Base-by-base conservation (phyloP, 2,113 vertebrate species). In the Scomber colias region DNA sequence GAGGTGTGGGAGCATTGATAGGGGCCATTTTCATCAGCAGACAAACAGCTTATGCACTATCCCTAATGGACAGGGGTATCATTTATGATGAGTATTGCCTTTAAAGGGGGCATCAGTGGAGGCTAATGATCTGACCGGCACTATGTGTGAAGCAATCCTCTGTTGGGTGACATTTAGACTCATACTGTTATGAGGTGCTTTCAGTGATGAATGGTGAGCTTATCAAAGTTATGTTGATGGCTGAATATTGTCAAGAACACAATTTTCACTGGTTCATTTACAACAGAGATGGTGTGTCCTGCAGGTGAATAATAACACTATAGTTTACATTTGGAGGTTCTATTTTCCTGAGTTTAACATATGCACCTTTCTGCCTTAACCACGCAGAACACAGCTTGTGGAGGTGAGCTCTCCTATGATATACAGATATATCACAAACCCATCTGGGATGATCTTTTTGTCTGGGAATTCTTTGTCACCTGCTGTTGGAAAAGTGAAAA, bases 71-170 rank as follows among this genome's bases (percentile, higher is more conserved):
- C 73, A 76, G 57, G 14, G 60, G 64, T 71, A 72, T 88, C 79
- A 87, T 72, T 88, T 82, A 81, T 86, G 84, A 93, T 90, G 89
- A 83, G 83, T 90, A 87, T 90, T 89, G 88, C 51, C 75, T 87
- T 91, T 77, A 71, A 78, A 81, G 70, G 55, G 63, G 79, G 71
- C 84, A 80, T 87, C 73, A 82, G 19, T 19, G 54, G 63, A 56
- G 69, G 79, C 72, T 89, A 87, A 87, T 57, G 81, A 87, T 80
- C 55, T 83, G 74, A 75, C 63, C 11, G 11, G 63, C 48, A 68
- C 66, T 85, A 57, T 70, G 70, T 77, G 46, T 30, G 55, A 55
- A 64, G 77, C 45, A 30, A 46, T 81, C 30, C 64, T 69, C 59
- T 85, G 75, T 21, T 71, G 69, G 67, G 73, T 81, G 89, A 81